Percentiles rank a stretch among this genome's conserved stretches.
Conservation (phyloP, 2,888 invertebrate genomes). For the Cryptus viduatorius region DNA sequence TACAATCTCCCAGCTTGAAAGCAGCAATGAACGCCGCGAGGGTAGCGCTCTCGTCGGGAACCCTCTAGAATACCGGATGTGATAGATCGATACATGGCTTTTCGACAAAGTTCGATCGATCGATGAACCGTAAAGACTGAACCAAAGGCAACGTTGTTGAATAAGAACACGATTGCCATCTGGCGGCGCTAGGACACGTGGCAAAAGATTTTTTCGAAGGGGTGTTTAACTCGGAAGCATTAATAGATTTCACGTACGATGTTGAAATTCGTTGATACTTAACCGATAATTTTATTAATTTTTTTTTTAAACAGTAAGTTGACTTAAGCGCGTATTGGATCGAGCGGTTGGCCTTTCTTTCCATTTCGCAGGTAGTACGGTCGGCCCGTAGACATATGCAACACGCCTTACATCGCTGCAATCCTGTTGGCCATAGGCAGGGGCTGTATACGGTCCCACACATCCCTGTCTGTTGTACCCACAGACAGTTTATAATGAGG, state of each 20-base stretch:
- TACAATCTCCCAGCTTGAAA: slow-evolving; percentile 24
- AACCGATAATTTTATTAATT: neutral
- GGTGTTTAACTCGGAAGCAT: neutral
- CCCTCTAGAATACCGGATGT: slow-evolving; percentile 31
- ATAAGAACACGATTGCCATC: neutral
- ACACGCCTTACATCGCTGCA: slow-evolving; percentile 23
- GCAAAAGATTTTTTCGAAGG: neutral
- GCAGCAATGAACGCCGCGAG: neutral
- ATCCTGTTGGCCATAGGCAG: neutral
- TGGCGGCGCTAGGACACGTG: slow-evolving; percentile 5
- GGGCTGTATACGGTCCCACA: neutral
- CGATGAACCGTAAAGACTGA: slow-evolving; percentile 27
- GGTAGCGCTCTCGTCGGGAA: slow-evolving; percentile 20
- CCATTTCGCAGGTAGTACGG: neutral
- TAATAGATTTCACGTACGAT: neutral
- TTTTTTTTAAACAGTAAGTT: too few relatives aligned
- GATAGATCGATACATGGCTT: slow-evolving; percentile 43
- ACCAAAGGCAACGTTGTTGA: neutral
- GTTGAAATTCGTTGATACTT: neutral
- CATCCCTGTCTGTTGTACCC: too few relatives aligned
- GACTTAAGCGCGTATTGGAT: neutral
- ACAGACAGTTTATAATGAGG: neutral
- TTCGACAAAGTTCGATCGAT: slow-evolving; percentile 47
- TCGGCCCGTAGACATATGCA: slow-evolving; percentile 21
- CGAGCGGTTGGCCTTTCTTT: neutral